Evolutionary conservation across 2,888 invertebrate species (phyloP).

Genomic region (Noctua janthe): DNA sequence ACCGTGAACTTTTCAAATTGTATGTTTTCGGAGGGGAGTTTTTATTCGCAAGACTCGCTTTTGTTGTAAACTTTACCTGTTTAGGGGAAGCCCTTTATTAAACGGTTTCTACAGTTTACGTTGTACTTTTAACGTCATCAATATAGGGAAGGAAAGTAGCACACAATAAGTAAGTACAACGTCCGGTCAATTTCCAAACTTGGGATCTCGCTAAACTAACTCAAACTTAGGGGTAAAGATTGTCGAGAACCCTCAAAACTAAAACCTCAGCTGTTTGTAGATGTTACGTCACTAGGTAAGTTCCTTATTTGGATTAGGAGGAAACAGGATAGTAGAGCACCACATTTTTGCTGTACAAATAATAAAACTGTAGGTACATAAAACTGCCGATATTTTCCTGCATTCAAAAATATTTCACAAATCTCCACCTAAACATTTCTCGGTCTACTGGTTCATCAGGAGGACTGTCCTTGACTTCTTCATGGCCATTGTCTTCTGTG

Average conservation of each 20-base stretch:
- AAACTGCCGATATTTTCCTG: not conserved
- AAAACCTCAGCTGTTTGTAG: conserved; percentile 15
- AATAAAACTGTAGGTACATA: not conserved
- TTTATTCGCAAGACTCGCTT: conserved; percentile 16
- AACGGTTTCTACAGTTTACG: conserved; percentile 1
- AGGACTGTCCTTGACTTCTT: conserved; percentile 51
- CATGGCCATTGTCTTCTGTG: conserved; percentile 72
- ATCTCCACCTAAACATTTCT: conserved; percentile 76
- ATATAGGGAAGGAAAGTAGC: conserved; percentile 26
- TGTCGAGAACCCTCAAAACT: conserved; percentile 6
- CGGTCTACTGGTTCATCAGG: conserved; percentile 64
- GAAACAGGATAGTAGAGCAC: conserved; percentile 18
- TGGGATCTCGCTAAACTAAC: conserved; percentile 1
- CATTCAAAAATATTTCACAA: conserved; percentile 61
- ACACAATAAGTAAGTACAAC: not conserved
- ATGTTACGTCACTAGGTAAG: conserved; percentile 5
- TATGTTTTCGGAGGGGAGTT: conserved; percentile 22
- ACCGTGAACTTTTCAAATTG: conserved; percentile 6
- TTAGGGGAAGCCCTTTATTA: conserved; percentile 13
- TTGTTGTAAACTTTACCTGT: conserved; percentile 48
- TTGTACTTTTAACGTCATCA: not conserved
- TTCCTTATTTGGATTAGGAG: not conserved
- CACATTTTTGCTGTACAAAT: not conserved
- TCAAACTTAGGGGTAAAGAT: conserved; percentile 1
- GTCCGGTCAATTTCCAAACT: not conserved